Evolutionary conservation across 2,888 invertebrate species (phyloP).

Genomic region (Caenorhabditis sp.): DNA sequence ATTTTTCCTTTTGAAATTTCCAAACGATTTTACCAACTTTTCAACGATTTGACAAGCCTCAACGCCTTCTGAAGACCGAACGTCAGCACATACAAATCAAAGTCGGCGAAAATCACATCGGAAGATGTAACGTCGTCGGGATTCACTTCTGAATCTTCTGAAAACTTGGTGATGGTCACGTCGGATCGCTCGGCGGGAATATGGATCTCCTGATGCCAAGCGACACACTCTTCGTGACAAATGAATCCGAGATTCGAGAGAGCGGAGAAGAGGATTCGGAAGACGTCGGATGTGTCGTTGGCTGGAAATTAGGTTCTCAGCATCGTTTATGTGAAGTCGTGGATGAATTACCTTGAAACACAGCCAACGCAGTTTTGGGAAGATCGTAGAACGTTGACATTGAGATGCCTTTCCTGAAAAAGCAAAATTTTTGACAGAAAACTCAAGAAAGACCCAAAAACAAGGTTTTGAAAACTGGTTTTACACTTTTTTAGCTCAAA

Average conservation of each 20-base stretch:
- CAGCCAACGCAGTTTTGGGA: constrained; percentile 17
- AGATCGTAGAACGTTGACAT: constrained; percentile 43
- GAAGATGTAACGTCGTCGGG: constrained; percentile 11
- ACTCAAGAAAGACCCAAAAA: too few relatives aligned
- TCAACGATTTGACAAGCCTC: constrained; percentile 13
- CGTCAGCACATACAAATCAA: constrained; percentile 16
- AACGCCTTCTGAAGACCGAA: constrained; percentile 19
- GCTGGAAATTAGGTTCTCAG: constrained; percentile 12
- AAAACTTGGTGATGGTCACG: background rate
- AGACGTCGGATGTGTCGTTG: constrained; percentile 9
- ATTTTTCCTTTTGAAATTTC: background rate
- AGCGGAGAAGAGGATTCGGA: constrained; percentile 16
- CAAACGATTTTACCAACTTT: constrained; percentile 14
- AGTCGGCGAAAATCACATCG: constrained; percentile 52
- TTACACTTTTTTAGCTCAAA: background rate
- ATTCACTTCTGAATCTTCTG: constrained; percentile 11
- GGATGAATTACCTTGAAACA: constrained; percentile 23
- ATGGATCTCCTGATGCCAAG: background rate
- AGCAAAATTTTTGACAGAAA: background rate
- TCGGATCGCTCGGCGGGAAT: background rate
- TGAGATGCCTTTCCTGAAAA: background rate
- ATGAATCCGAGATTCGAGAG: constrained; percentile 18
- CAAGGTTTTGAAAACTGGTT: too few relatives aligned
- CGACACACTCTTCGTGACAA: constrained; percentile 7
- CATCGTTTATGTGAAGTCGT: background rate